Percentiles rank a stretch among this genome's conserved stretches.
These are phyloP conservation scores for Alviniconcha marisindica DNA, from an alignment of 1,140 invertebrate species.

Conservation along the genomic window DNA sequence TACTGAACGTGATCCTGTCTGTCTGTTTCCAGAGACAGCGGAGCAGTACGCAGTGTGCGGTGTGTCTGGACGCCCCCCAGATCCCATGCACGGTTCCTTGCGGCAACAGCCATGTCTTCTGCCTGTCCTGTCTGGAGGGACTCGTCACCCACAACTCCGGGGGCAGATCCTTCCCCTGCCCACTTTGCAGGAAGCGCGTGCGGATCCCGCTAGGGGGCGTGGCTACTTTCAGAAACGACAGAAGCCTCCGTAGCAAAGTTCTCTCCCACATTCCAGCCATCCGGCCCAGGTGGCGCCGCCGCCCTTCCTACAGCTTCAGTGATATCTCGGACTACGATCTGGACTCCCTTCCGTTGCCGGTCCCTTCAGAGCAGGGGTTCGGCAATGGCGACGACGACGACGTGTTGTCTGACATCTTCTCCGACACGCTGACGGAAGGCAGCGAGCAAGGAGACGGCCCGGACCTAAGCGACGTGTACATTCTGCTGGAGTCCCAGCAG, in stretches of 20 bases:
- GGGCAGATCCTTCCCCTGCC: not conserved
- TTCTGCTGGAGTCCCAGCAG: not conserved
- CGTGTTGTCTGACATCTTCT: too few species aligned
- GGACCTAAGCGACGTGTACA: not conserved
- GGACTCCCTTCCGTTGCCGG: too few species aligned
- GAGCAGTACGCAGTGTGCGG: not conserved
- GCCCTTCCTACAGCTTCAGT: too few species aligned
- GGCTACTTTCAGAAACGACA: not conserved
- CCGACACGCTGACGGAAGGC: too few species aligned
- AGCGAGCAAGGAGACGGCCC: not conserved
- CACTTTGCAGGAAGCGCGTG: slow-evolving; percentile 8
- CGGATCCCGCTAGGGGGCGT: not conserved
- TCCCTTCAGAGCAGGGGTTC: too few species aligned
- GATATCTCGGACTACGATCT: too few species aligned
- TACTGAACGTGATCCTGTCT: not conserved
- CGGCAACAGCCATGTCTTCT: slow-evolving; percentile 25
- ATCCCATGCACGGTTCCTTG: slow-evolving; percentile 6
- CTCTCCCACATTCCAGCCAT: not conserved
- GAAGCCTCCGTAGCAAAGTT: not conserved
- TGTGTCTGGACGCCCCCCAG: not conserved
- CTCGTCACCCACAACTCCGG: not conserved
- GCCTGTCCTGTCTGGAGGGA: slow-evolving; percentile 1
- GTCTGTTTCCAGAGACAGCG: not conserved
- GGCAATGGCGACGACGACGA: too few species aligned
- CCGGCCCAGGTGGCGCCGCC: not conserved